Evolutionary conservation across 1,140 invertebrate genomes (phyloP).

Genomic region (Calosoma granatense): DNA sequence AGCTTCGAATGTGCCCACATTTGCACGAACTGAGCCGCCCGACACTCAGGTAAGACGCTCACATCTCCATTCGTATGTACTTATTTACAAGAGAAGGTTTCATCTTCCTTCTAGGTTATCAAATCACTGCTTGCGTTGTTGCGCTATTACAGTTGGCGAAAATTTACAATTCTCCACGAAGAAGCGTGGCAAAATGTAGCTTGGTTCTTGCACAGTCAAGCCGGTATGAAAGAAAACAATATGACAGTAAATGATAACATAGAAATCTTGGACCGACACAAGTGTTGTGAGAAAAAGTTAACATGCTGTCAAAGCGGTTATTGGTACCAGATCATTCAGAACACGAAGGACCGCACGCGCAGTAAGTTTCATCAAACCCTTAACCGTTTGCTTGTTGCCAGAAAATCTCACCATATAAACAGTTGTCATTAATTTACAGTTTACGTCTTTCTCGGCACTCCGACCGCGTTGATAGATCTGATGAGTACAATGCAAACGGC

Average conservation of each 20-base stretch:
- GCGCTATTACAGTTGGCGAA: conserved; percentile 84
- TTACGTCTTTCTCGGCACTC: conserved; percentile 82
- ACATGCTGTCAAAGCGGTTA: conserved; percentile 61
- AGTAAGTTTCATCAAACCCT: conserved; percentile 48
- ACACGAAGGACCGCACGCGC: conserved; percentile 79
- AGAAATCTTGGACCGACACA: conserved; percentile 53
- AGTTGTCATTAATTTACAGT: conserved; percentile 50
- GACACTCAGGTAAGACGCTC: conserved; percentile 71
- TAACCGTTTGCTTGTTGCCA: conserved; percentile 46
- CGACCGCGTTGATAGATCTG: conserved; percentile 72
- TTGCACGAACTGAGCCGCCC: conserved; percentile 88
- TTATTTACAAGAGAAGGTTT: background rate
- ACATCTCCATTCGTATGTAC: too few relatives aligned
- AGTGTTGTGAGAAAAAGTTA: conserved; percentile 63
- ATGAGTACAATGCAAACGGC: conserved; percentile 83
- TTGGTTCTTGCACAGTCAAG: conserved; percentile 59
- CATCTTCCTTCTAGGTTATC: conserved; percentile 53
- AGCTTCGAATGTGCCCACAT: conserved; percentile 79
- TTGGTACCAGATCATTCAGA: conserved; percentile 79
- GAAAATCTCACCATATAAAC: background rate
- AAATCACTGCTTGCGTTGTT: conserved; percentile 87
- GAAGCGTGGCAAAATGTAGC: conserved; percentile 69
- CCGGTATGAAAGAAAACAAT: conserved; percentile 48
- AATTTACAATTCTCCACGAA: conserved; percentile 88
- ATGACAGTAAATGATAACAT: conserved; percentile 70